Conservation (phyloP, 2,888 invertebrate genomes). For the Maniola hyperantus region DNA sequence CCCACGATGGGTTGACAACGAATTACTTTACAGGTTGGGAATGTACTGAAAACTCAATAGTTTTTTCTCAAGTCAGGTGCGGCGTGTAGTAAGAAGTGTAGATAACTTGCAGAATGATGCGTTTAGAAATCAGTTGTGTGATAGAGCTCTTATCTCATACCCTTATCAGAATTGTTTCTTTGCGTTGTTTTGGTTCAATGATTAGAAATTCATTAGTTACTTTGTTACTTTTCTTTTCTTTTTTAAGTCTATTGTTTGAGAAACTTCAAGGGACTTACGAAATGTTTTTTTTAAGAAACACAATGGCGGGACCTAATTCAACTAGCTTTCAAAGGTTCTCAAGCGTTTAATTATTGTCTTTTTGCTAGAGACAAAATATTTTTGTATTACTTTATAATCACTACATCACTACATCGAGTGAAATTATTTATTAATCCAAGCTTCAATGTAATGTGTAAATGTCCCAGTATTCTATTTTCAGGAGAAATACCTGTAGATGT, state of each 20-base stretch:
- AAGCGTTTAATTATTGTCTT: background rate
- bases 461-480: too few relatives aligned
- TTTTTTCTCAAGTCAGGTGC: background rate
- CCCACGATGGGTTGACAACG: too few relatives aligned
- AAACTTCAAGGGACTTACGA: constrained; percentile 14
- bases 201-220: constrained; percentile 21
- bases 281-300: background rate
- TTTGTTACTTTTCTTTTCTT: constrained; percentile 13
- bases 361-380: background rate
- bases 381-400: background rate
- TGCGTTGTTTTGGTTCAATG: constrained; percentile 7
- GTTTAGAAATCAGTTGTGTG: constrained; percentile 1
- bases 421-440: too few relatives aligned
- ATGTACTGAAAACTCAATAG: background rate
- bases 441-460: too few relatives aligned
- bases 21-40: too few relatives aligned
- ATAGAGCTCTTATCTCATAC: background rate
- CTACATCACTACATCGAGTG: too few relatives aligned
- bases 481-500: too few relatives aligned
- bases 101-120: too few relatives aligned
- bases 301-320: constrained; percentile 4
- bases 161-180: constrained; percentile 16
- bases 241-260: background rate
- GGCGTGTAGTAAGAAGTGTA: background rate
- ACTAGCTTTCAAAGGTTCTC: background rate